Conservation (phyloP, 2,888 invertebrate species). For the Aphidius colemani region DNA sequence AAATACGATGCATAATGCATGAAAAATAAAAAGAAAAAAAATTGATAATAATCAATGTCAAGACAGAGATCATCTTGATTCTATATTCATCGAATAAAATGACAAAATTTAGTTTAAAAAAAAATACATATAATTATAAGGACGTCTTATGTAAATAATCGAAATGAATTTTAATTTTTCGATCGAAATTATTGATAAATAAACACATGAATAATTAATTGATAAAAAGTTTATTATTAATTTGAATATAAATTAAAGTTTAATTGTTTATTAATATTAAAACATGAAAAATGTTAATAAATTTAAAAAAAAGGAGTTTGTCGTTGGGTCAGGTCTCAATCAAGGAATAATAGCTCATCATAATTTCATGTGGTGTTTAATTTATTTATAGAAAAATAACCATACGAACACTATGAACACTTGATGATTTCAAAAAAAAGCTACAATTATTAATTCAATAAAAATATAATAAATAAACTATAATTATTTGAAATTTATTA, state of each 20-base stretch:
- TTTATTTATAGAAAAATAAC: constrained; percentile 44
- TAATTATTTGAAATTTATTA: too few species aligned
- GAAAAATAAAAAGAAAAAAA: constrained; percentile 10
- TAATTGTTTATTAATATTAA: too few species aligned
- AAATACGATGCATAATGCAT: constrained; percentile 16
- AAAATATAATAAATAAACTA: not conserved
- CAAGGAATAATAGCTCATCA: constrained; percentile 59
- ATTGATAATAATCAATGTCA: constrained; percentile 12
- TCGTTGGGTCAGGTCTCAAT: constrained; percentile 58
- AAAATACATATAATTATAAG: too few species aligned
- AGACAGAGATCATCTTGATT: not conserved
- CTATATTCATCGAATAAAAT: too few species aligned
- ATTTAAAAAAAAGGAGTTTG: constrained; percentile 49
- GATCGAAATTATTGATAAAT: too few species aligned
- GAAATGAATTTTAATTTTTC: too few species aligned
- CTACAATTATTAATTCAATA: not conserved
- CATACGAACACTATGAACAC: constrained; percentile 19
- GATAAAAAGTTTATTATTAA: constrained; percentile 5
- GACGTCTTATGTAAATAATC: too few species aligned
- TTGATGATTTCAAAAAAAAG: not conserved
- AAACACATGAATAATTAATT: too few species aligned
- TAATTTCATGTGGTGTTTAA: constrained; percentile 50
- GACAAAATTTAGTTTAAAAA: too few species aligned
- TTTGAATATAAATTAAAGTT: too few species aligned
- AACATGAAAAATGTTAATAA: constrained; percentile 53